phyloP scores from a whole-genome alignment of 2,797 vertebrate genomes.

The Hirundo rustica region DNA sequence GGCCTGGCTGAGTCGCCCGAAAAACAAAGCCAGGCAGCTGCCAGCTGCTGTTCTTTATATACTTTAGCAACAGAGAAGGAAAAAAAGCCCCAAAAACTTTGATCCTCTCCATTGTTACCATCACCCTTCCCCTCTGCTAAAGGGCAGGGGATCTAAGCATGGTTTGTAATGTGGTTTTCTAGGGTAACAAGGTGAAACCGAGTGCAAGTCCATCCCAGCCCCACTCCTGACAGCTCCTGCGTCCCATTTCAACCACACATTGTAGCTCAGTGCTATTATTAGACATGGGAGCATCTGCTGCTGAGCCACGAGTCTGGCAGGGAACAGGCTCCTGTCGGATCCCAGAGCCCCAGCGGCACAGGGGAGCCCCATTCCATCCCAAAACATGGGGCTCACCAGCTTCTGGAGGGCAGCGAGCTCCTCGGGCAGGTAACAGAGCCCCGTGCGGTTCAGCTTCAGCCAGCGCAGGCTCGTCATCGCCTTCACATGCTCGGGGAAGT shows the following conservation, averaged over 20 bases:
- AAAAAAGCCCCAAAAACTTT: background rate
- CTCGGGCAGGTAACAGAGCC: conserved; percentile 96
- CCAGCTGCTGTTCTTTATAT: background rate
- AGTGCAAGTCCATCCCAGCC: background rate
- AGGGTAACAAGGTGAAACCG: background rate
- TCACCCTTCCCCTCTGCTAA: background rate
- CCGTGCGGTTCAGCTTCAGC: conserved; percentile 95
- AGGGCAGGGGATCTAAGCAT: background rate
- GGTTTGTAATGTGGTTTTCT: background rate
- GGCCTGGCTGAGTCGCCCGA: fast-evolving
- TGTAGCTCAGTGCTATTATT: conserved; percentile 49
- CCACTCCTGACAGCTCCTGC: background rate
- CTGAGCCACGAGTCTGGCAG: background rate
- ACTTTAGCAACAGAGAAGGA: background rate
- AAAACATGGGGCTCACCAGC: conserved; percentile 79
- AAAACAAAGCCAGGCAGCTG: background rate
- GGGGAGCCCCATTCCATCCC: background rate
- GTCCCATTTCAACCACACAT: background rate
- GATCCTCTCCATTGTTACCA: background rate
- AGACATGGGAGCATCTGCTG: background rate
- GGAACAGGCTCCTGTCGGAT: fast-evolving
- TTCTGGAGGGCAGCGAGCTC: conserved; percentile 95
- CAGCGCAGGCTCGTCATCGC: conserved; percentile 97
- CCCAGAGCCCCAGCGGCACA: fast-evolving
- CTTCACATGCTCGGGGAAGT: conserved; percentile 96